Evolutionary conservation across 1,140 invertebrate species (phyloP).

Genomic region (Philopotamus ludificatus): DNA sequence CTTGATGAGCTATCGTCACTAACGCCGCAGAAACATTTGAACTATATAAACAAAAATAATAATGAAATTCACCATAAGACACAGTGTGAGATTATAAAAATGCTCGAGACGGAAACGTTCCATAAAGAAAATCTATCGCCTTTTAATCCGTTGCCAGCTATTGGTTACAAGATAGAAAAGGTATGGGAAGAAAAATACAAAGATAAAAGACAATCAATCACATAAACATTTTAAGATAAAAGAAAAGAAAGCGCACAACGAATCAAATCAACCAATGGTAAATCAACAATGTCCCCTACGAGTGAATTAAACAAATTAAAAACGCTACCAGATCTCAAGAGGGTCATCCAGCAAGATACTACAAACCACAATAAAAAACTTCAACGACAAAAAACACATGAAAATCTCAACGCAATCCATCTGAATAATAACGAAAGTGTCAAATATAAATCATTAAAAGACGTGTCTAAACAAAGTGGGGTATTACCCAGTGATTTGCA

Average conservation of each 20-base stretch:
- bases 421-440: slow-evolving; percentile 1
- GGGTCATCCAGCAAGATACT: slow-evolving; percentile 29
- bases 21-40: too few species aligned
- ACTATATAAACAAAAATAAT: not conserved
- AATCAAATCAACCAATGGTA: slow-evolving; percentile 20
- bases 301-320: not conserved
- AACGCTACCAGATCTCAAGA: slow-evolving; percentile 14
- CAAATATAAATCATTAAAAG: too few species aligned
- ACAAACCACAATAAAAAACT: too few species aligned
- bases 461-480: too few species aligned
- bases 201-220: slow-evolving; percentile 47
- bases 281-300: slow-evolving; percentile 9
- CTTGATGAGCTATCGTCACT: too few species aligned
- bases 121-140: slow-evolving; percentile 49
- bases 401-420: slow-evolving; percentile 20
- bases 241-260: slow-evolving; percentile 43
- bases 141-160: slow-evolving; percentile 53
- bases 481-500: too few species aligned
- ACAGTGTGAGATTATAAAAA: slow-evolving; percentile 41
- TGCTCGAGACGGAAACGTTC: slow-evolving; percentile 49
- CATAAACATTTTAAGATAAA: slow-evolving; percentile 19
- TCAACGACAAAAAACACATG: too few species aligned
- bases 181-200: slow-evolving; percentile 44
- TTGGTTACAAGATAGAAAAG: slow-evolving; percentile 47
- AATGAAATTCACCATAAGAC: slow-evolving; percentile 11